These are phyloP conservation scores for Apis florea DNA, from an alignment of 1,140 invertebrate species.

Conservation along the genomic window DNA sequence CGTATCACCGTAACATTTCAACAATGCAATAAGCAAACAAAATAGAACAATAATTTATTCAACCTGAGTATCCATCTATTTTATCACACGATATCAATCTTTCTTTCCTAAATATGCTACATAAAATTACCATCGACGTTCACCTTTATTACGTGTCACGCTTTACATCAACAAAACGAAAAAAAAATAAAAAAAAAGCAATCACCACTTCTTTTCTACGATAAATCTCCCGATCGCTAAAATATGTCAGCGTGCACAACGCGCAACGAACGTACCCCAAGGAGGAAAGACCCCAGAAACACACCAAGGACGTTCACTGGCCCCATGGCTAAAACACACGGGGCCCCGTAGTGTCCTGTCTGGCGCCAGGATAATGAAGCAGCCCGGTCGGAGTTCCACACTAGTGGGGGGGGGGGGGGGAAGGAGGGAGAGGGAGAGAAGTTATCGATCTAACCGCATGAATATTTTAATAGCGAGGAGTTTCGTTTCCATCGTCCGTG, in stretches of 20 bases:
- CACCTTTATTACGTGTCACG: no score
- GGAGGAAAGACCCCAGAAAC: conserved; percentile 46
- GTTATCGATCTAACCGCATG: conserved; percentile 33
- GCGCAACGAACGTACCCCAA: conserved; percentile 18
- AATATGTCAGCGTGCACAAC: no score
- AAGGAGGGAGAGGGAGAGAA: conserved; percentile 1
- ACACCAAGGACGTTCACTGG: conserved; percentile 69
- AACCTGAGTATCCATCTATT: no score
- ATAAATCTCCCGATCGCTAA: no score
- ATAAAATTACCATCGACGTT: neutral
- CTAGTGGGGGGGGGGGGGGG: neutral
- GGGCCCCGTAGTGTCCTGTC: conserved; percentile 35
- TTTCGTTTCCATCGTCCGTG: conserved; percentile 27
- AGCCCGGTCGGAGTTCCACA: conserved; percentile 16
- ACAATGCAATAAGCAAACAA: no score
- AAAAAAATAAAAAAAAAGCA: no score
- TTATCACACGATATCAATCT: no score
- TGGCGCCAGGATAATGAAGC: conserved; percentile 63
- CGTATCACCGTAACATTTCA: no score
- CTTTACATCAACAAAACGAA: no score
- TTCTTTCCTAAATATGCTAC: no score
- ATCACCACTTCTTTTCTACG: no score
- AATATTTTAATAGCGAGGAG: conserved; percentile 29
- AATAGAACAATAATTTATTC: no score
- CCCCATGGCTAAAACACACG: conserved; percentile 51